phyloP scores from a whole-genome alignment of 1,140 invertebrate species.

The Trichonephila clavata region DNA sequence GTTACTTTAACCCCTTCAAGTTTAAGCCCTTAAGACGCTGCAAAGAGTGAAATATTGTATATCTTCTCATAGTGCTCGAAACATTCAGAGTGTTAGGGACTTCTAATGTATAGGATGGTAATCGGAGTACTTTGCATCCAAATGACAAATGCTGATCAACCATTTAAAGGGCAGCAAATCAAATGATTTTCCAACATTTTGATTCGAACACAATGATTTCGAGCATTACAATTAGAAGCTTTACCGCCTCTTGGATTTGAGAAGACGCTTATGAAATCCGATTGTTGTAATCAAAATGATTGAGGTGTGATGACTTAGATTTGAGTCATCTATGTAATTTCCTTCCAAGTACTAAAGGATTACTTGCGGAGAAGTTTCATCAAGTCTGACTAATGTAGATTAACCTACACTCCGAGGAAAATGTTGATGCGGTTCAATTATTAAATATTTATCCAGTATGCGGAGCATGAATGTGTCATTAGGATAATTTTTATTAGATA shows the following conservation, averaged over 20 bases:
- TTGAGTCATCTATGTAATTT: not conserved
- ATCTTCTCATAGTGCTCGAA: not conserved
- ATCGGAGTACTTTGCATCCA: not conserved
- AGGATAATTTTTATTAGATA: too few species aligned
- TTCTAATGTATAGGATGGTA: not conserved
- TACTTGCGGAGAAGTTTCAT: not conserved
- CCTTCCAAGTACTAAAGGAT: not conserved
- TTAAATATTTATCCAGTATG: too few species aligned
- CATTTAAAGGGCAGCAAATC: not conserved
- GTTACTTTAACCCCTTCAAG: too few species aligned
- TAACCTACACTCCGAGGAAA: too few species aligned
- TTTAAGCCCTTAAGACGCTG: too few species aligned
- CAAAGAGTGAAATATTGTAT: too few species aligned
- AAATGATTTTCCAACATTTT: slow-evolving; percentile 17
- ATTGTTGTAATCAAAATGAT: slow-evolving; percentile 25
- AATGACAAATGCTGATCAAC: not conserved
- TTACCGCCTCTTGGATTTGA: not conserved
- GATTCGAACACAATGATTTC: too few species aligned
- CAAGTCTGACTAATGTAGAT: not conserved
- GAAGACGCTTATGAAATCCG: slow-evolving; percentile 19
- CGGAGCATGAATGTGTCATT: too few species aligned
- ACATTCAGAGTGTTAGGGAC: not conserved
- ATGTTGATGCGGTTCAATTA: too few species aligned
- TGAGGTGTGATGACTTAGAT: not conserved
- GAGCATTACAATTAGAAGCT: not conserved